Base-by-base conservation (phyloP, 2,888 invertebrate genomes). In the Hirtodrosophila trivittata region DNA sequence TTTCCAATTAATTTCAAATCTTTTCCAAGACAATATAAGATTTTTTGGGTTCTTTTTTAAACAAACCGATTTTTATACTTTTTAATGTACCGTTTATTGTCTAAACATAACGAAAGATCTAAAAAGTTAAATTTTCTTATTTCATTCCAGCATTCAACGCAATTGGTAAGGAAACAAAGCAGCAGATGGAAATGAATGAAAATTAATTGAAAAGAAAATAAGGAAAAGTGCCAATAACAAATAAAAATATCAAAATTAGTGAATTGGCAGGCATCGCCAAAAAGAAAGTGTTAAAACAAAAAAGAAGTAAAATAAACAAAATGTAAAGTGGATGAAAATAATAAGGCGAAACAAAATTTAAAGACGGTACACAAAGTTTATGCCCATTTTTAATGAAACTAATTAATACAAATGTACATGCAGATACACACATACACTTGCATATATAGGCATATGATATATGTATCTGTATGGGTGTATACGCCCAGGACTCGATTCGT, bases 91-190 rank as follows among this genome's bases (percentile, higher is more conserved):
- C 2, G 2, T 18, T 35, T 26, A 1, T 8, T 10, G 16, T 3
- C 8, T 41, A 25, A 18, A 56, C 39, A 14, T 43, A 21, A 43
- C 14, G 7, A 7, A 37, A 42, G 16, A 7, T 32, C 9, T 30
- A 42, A n/a, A 7, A 28, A 1, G n/a, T 13, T 35, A 10, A 41
- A 12, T 28, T 18, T 13, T 35, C 9, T 9, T 42, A 14, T 43
- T 41, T 43, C 21, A n/a, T 80, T 54, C 7, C 67, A 80, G 78
- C 59, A 69, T 66, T 64, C 57, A 62, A 52, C 62, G 43, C 71
- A 74, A 83, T 68, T 83, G 78, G 78, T 80, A 80, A 80, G 78
- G 85, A 69, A 68, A 68, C 12, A 62, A 54, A 63, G 32, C 60
- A 69, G 16, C 73, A 43, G 65, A 33, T 64, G 69, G 46, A 63